Evolutionary conservation across 2,113 vertebrate genomes (phyloP).

Genomic region (Clinocottus analis): DNA sequence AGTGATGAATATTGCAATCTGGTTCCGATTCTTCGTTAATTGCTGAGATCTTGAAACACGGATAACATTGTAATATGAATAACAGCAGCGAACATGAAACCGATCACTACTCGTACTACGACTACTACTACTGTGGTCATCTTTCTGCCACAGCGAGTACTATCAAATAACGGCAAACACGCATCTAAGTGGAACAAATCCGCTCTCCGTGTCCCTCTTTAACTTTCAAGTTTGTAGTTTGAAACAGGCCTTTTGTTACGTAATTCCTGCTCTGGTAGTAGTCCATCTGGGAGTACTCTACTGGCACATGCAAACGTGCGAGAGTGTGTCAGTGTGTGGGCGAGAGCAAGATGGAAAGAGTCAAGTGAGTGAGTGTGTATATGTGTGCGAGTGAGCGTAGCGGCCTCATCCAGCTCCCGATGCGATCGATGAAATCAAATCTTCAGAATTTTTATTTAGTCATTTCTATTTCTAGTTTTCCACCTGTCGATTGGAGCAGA

Average conservation of each 20-base stretch:
- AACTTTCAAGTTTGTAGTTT: constrained; percentile 53
- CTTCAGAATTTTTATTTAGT: constrained; percentile 21
- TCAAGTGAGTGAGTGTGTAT: constrained; percentile 54
- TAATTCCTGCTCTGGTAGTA: constrained; percentile 72
- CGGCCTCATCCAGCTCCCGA: not conserved
- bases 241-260: constrained; percentile 67
- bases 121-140: not conserved
- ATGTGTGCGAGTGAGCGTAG: constrained; percentile 12
- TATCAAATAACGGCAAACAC: not conserved
- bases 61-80: not conserved
- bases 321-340: constrained; percentile 71
- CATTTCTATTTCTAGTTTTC: constrained; percentile 33
- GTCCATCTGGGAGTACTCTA: constrained; percentile 77
- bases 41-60: not conserved
- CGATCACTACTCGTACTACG: too few relatives aligned
- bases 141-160: not conserved
- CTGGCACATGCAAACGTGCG: constrained; percentile 66
- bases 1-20: not conserved
- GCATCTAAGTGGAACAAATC: constrained; percentile 3
- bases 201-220: not conserved
- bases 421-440: constrained; percentile 34
- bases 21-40: not conserved
- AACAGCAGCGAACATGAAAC: not conserved
- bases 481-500: constrained; percentile 37
- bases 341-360: constrained; percentile 72